Evolutionary conservation across 2,113 vertebrate species (phyloP).

Genomic region (Centropus bengalensis): DNA sequence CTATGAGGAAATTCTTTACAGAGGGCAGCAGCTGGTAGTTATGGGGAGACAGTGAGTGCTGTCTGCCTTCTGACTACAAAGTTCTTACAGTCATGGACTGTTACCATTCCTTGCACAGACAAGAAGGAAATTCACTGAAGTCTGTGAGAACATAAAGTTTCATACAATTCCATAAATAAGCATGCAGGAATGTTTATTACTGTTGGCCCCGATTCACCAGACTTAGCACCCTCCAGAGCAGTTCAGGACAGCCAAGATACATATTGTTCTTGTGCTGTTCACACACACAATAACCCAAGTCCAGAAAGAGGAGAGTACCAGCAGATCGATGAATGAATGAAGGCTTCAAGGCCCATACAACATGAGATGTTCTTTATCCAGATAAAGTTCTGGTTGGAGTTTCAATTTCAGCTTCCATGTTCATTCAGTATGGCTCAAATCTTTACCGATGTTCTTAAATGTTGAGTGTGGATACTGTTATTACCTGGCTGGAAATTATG

Average conservation of each 20-base stretch:
- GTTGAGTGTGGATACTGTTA: neutral
- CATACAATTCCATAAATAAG: neutral
- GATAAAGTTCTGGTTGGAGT: neutral
- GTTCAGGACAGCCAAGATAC: neutral
- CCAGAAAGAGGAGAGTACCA: neutral
- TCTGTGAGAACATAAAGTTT: neutral
- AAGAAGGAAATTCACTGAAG: neutral
- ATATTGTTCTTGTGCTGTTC: neutral
- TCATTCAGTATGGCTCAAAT: neutral
- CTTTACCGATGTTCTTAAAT: neutral
- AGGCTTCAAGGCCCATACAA: neutral
- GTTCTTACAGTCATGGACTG: neutral
- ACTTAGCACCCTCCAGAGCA: neutral
- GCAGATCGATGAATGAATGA: neutral
- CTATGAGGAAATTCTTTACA: neutral
- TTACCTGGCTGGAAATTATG: neutral
- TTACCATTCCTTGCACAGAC: neutral
- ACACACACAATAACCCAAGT: neutral
- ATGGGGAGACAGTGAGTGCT: neutral
- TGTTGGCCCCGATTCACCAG: neutral
- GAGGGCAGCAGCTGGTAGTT: neutral
- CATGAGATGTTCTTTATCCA: neutral
- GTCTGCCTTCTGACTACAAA: neutral
- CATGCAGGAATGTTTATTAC: rapidly evolving
- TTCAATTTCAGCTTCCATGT: neutral